Base-by-base conservation (phyloP, 1,140 invertebrate genomes). In the Drosophila equinoxialis region DNA sequence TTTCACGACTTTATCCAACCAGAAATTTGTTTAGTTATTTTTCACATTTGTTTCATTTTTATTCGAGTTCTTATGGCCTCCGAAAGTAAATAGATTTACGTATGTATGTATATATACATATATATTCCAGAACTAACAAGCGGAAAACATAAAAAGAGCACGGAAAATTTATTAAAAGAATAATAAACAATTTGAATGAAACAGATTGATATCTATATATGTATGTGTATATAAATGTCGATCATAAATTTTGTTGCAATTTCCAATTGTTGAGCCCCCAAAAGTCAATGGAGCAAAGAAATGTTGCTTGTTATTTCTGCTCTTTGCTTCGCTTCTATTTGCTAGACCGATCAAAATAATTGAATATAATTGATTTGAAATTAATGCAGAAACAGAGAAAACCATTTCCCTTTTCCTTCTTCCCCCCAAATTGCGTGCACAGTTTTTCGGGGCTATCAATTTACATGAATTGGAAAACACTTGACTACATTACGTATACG, bases 401-500 rank as follows among this genome's bases (percentile, higher is more conserved):
- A 20, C 26, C 11, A 14, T 66, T 65, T 54, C 55, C 60, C 62
- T 39, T 48, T 59, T 48, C 59, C 59, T 11, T 75, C 75, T 2
- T 37, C 33, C 14, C 17, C 17, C 3, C 39, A 76, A 75, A 59
- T 75, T 65, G 68, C 17, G 17, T 51, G 45, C 3, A 4, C 37
- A 13, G 37, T 39, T 61, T 59, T 7, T 37, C 10, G 8, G 6
- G 65, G 59, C 65, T 76, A 76, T 76, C 59, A 76, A 61, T 75
- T 76, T 76, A 64, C 73, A 70, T 69, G 45, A 17, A 17, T 71
- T 62, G 58, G 42, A 69, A 51, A 59, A 55, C 35, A 33, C 17
- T 65, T 71, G 51, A 42, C 11, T 62, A 64, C 65, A 79, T 79
- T 83, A 74, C 81, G 66, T 84, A 80, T 84, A 80, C 77, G 81